Base-by-base conservation (phyloP, 2,888 invertebrate genomes). In the Amblyteles armatorius region DNA sequence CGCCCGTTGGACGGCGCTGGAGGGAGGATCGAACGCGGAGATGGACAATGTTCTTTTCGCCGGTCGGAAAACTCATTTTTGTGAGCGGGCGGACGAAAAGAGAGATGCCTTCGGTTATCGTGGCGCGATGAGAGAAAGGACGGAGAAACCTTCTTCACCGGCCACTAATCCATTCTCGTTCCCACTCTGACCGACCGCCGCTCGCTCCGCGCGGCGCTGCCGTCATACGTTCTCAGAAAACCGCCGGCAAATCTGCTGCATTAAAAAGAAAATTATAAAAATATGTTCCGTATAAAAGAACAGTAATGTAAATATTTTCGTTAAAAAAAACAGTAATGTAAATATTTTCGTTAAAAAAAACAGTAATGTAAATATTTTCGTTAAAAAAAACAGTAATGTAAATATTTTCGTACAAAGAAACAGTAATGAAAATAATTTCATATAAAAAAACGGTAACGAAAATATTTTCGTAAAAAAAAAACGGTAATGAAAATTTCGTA, bases 121-220 rank as follows among this genome's bases (percentile, higher is more conserved):
- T 40, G 63, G 81, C n/a, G 52, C 33, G 57, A 36, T 16, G 29
- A 19, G 4, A 9, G 36, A 26, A 5, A 4, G 22, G 29, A 57
- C 9, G 19, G n/a, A 85, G 79, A 82, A 52, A 79, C 60, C 82
- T 85, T 82, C 74, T 48, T 85, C 67, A 85, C 71, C 85, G 82
- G 36, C 71, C 1, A 68, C 55, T 13, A 50, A 72, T 71, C 57
- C 65, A 22, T 44, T 48, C 52, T 60, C 50, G 57, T 11, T 76
- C 6, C 40, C 33, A 22, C 69, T 36, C 3, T 60, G 16, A 26
- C 22, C 79, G 33, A 52, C 65, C 5, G 82, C 50, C 76, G 74
- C 9, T 60, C 60, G 29, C 60, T 29, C 11, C 2, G 13, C 60
- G 79, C 67, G 69, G 69, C 67, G 11, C 40, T 33, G 29, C n/a